A percentile compares a stretch with the other conserved stretches of the same genome.
These are phyloP conservation scores for Pteropus rufus DNA, from an alignment of 2,797 vertebrate species.

Conservation along the genomic window DNA sequence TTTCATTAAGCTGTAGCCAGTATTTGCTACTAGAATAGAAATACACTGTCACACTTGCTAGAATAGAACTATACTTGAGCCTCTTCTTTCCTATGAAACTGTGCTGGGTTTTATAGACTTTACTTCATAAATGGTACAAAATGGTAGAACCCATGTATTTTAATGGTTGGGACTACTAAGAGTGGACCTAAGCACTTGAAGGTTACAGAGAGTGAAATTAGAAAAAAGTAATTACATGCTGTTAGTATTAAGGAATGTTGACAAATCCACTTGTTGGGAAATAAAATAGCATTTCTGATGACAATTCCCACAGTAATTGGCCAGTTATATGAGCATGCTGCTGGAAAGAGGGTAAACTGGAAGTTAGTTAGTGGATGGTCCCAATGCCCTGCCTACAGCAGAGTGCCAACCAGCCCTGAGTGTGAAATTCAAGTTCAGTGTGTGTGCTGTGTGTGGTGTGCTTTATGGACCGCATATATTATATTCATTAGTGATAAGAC, in stretches of 20 bases:
- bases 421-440: slow-evolving; percentile 40
- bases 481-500: slow-evolving; percentile 52
- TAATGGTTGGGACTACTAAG: slow-evolving; percentile 28
- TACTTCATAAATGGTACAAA: slow-evolving; percentile 16
- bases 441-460: slow-evolving; percentile 41
- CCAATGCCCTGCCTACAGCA: slow-evolving; percentile 50
- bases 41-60: slow-evolving; percentile 54
- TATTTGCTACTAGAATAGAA: slow-evolving; percentile 55
- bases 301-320: not conserved
- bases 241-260: slow-evolving; percentile 48
- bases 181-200: slow-evolving; percentile 24
- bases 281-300: slow-evolving; percentile 15
- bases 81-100: slow-evolving; percentile 53
- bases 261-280: slow-evolving; percentile 61
- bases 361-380: not conserved
- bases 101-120: not conserved
- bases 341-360: not conserved
- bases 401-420: slow-evolving; percentile 39
- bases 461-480: slow-evolving; percentile 61
- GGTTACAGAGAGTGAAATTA: slow-evolving; percentile 35
- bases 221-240: slow-evolving; percentile 16
- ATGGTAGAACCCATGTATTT: slow-evolving; percentile 28
- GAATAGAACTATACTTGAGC: slow-evolving; percentile 39
- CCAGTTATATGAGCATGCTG: not conserved
- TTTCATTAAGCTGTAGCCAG: slow-evolving; percentile 62